Evolutionary conservation across 2,888 invertebrate species (phyloP), one percentile per base, ranked within the genome.

Genomic region (Camponotus fellah): DNA sequence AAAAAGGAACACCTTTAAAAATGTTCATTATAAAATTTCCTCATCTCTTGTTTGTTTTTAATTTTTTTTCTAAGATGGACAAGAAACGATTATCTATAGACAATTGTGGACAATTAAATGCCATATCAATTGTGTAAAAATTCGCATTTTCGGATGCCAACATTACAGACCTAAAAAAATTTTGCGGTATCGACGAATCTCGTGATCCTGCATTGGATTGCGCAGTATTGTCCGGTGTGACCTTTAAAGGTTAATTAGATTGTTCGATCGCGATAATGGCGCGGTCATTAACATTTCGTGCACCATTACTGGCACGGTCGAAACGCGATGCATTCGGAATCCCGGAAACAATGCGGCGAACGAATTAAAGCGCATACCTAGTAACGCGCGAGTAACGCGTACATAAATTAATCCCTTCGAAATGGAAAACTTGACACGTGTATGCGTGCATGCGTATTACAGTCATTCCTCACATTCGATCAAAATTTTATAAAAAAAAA

Each of bases 331-430:
- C 68, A 76, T 69, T 69, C 43, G 56, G 37, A 71, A 81, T 34
- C 21, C 80, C 21, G 58, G 77, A 86, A 88, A 88, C 83, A 72
- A 84, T 84, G 79, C 58, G 64, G 69, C 64, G 75, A 68, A 77
- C 71, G 84, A 89, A 89, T 88, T 87, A 86, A 74, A 82, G 81
- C 76, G 65, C 66, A 58, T 62, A 26, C 60, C n/a, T 71, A 85
- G 77, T 66, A 80, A 53, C 74, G 83, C 62, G 80, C 34, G 72
- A 88, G 75, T 87, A 90, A 89, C 87, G 88, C 84, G 88, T 3
- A 92, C 87, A 86, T 86, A 90, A 92, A 92, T 92, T 91, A 90
- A 92, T 87, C 90, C 87, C 86, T 90, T 89, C 74, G 62, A 34
- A 46, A 46, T 43, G 64, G 26, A 21, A 32, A 32, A 32, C 26